These are phyloP conservation scores for Myxocyprinus asiaticus DNA, from an alignment of 2,113 vertebrate genomes.

Conservation along the genomic window DNA sequence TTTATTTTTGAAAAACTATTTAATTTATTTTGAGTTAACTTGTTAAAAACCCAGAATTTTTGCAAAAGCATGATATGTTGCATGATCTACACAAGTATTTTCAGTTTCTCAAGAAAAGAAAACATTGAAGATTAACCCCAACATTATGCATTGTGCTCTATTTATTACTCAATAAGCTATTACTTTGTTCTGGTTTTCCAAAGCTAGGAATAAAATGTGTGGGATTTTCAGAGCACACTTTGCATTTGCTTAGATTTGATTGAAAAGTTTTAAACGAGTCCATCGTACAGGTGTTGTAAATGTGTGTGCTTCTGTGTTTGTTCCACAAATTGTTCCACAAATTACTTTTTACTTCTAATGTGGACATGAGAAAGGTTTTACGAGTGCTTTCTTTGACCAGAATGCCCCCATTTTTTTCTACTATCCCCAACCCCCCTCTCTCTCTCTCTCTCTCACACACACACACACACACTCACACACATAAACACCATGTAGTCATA, in stretches of 20 bases:
- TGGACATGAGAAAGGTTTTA: no score
- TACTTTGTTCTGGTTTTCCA: slow-evolving; percentile 41
- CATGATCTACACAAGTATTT: slow-evolving; percentile 39
- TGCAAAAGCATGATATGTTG: slow-evolving; percentile 40
- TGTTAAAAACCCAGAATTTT: slow-evolving; percentile 30
- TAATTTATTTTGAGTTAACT: slow-evolving; percentile 54
- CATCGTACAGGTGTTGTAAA: no score
- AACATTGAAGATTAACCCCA: slow-evolving; percentile 23
- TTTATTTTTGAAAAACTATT: slow-evolving; percentile 62
- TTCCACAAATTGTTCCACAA: no score
- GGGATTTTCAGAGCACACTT: slow-evolving; percentile 21
- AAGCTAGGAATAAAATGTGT: slow-evolving; percentile 44
- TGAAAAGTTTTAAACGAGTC: no score
- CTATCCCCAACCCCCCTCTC: background rate
- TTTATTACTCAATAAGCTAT: slow-evolving; percentile 45
- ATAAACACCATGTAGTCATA: background rate
- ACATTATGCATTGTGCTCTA: slow-evolving; percentile 30
- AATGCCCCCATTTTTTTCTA: background rate
- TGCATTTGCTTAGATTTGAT: background rate
- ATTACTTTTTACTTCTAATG: no score
- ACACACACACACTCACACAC: slow-evolving; percentile 12
- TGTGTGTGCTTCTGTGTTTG: no score
- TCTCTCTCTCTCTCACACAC: background rate
- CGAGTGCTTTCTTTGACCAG: no score
- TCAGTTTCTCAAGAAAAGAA: background rate